phyloP scores from a whole-genome alignment of 1,140 invertebrate genomes.

The Drosophila ficusphila region DNA sequence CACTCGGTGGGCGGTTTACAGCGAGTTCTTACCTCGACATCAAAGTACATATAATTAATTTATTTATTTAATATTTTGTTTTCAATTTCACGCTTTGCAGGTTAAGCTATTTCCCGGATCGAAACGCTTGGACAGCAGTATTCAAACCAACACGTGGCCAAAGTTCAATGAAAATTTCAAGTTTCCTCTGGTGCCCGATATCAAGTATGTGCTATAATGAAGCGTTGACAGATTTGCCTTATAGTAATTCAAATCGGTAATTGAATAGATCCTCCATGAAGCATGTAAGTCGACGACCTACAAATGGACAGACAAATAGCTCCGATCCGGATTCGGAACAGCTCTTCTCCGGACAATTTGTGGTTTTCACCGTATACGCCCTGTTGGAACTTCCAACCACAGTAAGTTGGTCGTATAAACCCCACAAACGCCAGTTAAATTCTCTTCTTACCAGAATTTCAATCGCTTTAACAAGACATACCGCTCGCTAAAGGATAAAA shows the following conservation, averaged over 20 bases:
- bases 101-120: conserved; percentile 90
- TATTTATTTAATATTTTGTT: conserved; percentile 30
- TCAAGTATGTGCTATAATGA: conserved; percentile 80
- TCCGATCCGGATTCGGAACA: conserved; percentile 81
- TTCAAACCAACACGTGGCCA: conserved; percentile 90
- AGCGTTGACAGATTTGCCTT: background rate
- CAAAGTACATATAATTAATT: conserved; percentile 75
- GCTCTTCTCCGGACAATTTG: conserved; percentile 88
- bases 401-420: conserved; percentile 46
- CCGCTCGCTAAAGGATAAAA: conserved; percentile 74
- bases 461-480: conserved; percentile 82
- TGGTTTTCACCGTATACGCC: conserved; percentile 90
- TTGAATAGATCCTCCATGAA: conserved; percentile 66
- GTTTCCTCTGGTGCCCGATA: conserved; percentile 86
- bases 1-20: no score
- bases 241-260: background rate
- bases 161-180: conserved; percentile 91
- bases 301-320: conserved; percentile 25
- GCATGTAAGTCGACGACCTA: conserved; percentile 46
- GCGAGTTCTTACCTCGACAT: no score
- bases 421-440: conserved; percentile 2
- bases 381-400: conserved; percentile 86
- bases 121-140: conserved; percentile 89
- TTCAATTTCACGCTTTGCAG: conserved; percentile 79
- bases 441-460: conserved; percentile 65